phyloP scores from a whole-genome alignment of 1,140 invertebrate species.

The fruit fly (Drosophila melanogaster) region Release_6_plus_ISO1_MT NT_033779.5:20436001-20436500 shows the following conservation, averaged over 20 bases:
- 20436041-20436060: conserved; percentile 15
- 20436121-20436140: conserved; percentile 56
- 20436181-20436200: conserved; percentile 55
- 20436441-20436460: conserved; percentile 51
- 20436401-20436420: conserved; percentile 19
- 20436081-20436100: conserved; percentile 7
- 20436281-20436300: conserved; percentile 53
- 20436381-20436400: conserved; percentile 25
- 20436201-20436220: conserved; percentile 18
- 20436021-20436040: conserved; percentile 37
- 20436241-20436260: conserved; percentile 27
- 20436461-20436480: conserved; percentile 32
- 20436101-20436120: conserved; percentile 71
- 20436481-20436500: conserved; percentile 21
- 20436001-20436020: background rate
- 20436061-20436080: conserved; percentile 15
- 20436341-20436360: conserved; percentile 51
- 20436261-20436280: conserved; percentile 46
- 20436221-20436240: conserved; percentile 70
- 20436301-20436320: conserved; percentile 69
- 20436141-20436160: conserved; percentile 79
- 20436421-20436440: conserved; percentile 5
- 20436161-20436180: conserved; percentile 79
- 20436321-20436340: conserved; percentile 42
- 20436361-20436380: conserved; percentile 21